phyloP scores from a whole-genome alignment of 1,140 invertebrate genomes.

The Rhagoletis pomonella region DNA sequence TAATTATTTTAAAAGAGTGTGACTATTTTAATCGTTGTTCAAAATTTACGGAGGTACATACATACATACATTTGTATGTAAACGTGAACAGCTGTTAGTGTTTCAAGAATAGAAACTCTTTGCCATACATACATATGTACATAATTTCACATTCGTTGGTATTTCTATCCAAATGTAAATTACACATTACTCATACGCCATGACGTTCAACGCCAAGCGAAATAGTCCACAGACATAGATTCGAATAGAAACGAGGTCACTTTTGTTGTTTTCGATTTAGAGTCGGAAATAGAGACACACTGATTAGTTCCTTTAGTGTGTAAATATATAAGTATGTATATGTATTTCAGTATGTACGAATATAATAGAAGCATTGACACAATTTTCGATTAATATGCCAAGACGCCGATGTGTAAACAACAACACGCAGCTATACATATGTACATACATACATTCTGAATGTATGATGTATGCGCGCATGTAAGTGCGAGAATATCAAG shows the following conservation, averaged over 20 bases:
- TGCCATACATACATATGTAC: no score
- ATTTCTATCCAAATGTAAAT: not conserved
- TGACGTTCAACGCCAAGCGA: not conserved
- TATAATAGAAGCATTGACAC: not conserved
- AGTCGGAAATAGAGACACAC: not conserved
- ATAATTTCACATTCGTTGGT: not conserved
- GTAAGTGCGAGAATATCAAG: no score
- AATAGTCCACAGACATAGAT: not conserved
- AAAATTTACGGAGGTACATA: no score
- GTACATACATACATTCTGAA: not conserved
- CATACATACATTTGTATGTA: no score
- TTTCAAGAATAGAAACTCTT: no score
- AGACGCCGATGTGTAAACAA: not conserved
- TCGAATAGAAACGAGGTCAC: slow-evolving; percentile 9
- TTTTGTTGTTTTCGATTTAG: not conserved
- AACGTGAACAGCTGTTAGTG: no score
- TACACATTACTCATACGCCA: slow-evolving; percentile 17
- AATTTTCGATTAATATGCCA: slow-evolving; percentile 4
- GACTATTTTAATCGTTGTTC: no score
- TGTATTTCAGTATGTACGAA: not conserved
- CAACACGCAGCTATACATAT: not conserved
- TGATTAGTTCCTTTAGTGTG: not conserved
- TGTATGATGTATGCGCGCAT: no score
- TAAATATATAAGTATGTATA: not conserved
- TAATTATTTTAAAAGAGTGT: no score